phyloP scores from a whole-genome alignment of 2,797 vertebrate genomes.

The Sebastes miniatus region DNA sequence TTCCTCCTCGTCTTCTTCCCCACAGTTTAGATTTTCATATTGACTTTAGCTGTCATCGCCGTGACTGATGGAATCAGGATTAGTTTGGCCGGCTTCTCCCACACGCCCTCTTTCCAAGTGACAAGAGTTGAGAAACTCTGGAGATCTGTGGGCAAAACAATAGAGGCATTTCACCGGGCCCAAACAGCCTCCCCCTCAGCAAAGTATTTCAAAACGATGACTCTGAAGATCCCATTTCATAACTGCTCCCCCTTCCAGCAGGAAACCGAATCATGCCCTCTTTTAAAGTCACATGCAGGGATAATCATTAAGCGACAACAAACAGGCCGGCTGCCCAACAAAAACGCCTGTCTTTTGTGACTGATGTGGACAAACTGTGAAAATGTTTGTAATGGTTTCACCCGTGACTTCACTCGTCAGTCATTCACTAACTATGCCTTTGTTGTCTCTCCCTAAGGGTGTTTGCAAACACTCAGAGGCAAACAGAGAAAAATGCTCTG shows the following conservation, averaged over 20 bases:
- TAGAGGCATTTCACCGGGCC: constrained; percentile 53
- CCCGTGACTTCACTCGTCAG: not conserved
- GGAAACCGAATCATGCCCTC: not conserved
- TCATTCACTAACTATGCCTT: not conserved
- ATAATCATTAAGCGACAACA: constrained; percentile 14
- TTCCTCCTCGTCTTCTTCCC: not conserved
- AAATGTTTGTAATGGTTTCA: not conserved
- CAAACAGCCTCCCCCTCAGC: constrained; percentile 55
- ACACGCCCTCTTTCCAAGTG: constrained; percentile 30
- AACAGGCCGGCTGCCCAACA: not conserved
- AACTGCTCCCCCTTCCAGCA: constrained; percentile 7
- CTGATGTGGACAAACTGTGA: not conserved
- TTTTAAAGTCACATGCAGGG: not conserved
- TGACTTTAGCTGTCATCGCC: not conserved
- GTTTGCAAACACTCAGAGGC: constrained; percentile 5
- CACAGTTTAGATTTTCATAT: not conserved
- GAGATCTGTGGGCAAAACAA: constrained; percentile 64
- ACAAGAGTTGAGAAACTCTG: constrained; percentile 49
- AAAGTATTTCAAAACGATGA: constrained; percentile 58
- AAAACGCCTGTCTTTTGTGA: not conserved
- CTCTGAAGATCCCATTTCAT: constrained; percentile 55
- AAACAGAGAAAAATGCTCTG: not conserved
- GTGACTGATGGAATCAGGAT: not conserved
- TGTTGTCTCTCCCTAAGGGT: not conserved
- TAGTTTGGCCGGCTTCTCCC: constrained; percentile 14